Conservation (phyloP, 2,113 vertebrate genomes). For the Pitta sordida region DNA sequence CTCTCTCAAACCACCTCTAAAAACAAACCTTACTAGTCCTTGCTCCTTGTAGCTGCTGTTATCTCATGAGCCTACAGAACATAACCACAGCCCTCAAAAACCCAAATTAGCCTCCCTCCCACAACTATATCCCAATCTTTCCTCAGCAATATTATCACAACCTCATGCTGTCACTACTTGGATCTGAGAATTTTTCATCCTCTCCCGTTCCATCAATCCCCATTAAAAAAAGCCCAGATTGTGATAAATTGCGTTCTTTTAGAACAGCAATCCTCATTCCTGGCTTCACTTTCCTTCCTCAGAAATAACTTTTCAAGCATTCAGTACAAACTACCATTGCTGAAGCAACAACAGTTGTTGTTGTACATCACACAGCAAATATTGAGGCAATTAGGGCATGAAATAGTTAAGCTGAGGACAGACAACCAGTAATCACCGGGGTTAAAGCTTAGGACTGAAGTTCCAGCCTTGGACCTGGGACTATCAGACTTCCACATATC, state of each 20-base stretch:
- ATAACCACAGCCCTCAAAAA: background rate
- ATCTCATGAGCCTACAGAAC: background rate
- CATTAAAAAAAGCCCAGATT: background rate
- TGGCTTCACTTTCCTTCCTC: background rate
- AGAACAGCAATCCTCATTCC: background rate
- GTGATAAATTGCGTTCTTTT: background rate
- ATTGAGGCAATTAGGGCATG: fast-evolving
- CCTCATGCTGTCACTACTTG: background rate
- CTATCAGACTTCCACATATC: background rate
- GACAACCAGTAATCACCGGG: background rate
- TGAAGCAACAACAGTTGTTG: no score
- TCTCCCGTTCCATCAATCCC: background rate
- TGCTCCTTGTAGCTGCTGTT: background rate
- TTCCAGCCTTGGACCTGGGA: background rate
- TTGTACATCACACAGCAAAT: background rate
- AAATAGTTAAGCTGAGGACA: background rate
- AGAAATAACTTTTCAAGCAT: background rate
- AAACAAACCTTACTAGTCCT: background rate
- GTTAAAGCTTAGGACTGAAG: constrained; percentile 7
- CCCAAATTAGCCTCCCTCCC: background rate
- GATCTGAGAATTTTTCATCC: background rate
- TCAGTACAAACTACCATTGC: background rate
- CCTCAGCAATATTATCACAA: background rate
- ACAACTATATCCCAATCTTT: background rate
- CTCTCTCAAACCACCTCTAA: background rate